Evolutionary conservation across 2,888 invertebrate species (phyloP), one percentile per base, ranked within the genome.

Genomic region (Pteria penguin): DNA sequence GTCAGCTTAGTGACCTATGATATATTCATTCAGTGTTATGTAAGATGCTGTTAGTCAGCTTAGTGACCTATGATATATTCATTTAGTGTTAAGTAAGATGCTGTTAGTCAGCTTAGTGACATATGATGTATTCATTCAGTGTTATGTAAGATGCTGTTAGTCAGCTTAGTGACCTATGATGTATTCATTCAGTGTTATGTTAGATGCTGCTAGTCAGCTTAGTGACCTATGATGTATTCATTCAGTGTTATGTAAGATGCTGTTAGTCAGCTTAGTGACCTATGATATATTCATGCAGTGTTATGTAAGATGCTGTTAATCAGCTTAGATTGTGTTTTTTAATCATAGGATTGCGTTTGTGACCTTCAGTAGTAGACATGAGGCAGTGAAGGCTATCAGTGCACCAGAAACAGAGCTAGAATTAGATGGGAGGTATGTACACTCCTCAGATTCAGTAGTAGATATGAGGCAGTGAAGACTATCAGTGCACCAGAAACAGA

Each of bases 301-400:
- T 36, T 36, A 14, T 36, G 8, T 36, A 36, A 36, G 14, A 5
- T 14, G 14, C 5, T 36, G 45, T 36, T 36, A 36, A 36, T 36
- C 14, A 36, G 45, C 45, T 36, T 36, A 11, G 14, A 36, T 36
- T 36, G 8, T 36, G 45, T 36, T 2, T 62, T 66, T 14, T 63
- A 52, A 22, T 80, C 77, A 31, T 80, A 84, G 85, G 22, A 81
- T 85, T 73, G 85, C 80, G 11, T 85, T 85, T 80, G 75, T 85
- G 2, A 81, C 82, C 55, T 85, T 85, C 58, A 62, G 75, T 57
- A 72, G 69, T 52, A 66, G 69, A 63, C 81, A 79, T 27, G 79
- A 78, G 1, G 82, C 82, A 75, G 71, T 74, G 26, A 80, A 31
- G 33, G 82, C 80, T 71, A 74, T 84, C 0, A 58, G 76, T 22